Evolutionary conservation across 1,140 invertebrate species (phyloP).

Genomic region (Halyomorpha halys): DNA sequence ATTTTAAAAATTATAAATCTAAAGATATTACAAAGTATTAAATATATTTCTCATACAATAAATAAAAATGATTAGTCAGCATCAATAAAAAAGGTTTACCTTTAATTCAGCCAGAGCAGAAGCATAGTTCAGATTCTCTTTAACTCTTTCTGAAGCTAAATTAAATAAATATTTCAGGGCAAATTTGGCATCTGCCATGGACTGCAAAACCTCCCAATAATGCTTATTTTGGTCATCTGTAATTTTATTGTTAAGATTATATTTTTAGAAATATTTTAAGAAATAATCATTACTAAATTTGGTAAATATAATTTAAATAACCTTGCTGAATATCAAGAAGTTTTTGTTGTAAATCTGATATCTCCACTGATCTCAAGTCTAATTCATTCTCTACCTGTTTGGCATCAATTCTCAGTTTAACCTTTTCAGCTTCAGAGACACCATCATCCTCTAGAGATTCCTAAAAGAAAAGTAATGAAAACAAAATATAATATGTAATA

Average conservation of each 20-base stretch:
- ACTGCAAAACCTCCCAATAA: constrained; percentile 51
- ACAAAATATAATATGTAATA: neutral
- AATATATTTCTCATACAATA: too few relatives aligned
- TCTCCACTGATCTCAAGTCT: constrained; percentile 62
- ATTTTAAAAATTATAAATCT: too few relatives aligned
- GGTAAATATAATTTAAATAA: constrained; percentile 32
- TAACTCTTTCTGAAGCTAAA: constrained; percentile 37
- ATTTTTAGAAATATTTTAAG: neutral
- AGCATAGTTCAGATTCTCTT: constrained; percentile 3
- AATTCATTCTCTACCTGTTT: constrained; percentile 45
- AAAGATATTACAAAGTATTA: too few relatives aligned
- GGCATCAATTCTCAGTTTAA: neutral
- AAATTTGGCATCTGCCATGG: constrained; percentile 53
- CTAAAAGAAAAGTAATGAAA: constrained; percentile 1
- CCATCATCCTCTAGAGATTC: constrained; percentile 3
- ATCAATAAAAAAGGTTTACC: neutral
- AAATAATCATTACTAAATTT: neutral
- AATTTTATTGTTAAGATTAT: constrained; percentile 13
- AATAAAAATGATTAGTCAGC: too few relatives aligned
- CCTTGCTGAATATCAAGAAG: constrained; percentile 62
- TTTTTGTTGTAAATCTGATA: constrained; percentile 75
- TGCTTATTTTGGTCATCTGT: constrained; percentile 47
- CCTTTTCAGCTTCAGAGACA: neutral
- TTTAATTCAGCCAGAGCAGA: neutral
- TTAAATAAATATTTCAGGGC: constrained; percentile 50